Base-by-base conservation (phyloP, 2,113 vertebrate species). In the Poeciliopsis retropinna region DNA sequence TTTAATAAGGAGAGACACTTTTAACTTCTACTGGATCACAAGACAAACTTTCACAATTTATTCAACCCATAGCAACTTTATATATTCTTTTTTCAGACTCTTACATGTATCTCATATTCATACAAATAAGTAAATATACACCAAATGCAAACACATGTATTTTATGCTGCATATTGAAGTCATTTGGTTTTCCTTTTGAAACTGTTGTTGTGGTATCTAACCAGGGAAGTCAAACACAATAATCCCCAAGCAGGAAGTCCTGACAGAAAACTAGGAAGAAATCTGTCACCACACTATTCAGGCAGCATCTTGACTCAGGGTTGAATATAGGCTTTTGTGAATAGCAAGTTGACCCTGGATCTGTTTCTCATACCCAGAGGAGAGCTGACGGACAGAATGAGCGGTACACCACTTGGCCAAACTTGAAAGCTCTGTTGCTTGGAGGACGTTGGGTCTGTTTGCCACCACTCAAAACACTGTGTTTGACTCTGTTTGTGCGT, bases 351-450 rank as follows among this genome's bases (percentile, higher is more conserved):
- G 86, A 86, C 70, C 88, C 75, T 87, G 75, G 57, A 72, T 85
- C 34, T 74, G 69, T 73, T 81, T 82, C 60, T 71, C 54, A 67
- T 64, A 76, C 78, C 78, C 81, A 79, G 66, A 85, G 83, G 78
- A 71, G 67, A 70, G 60, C 71, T 86, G 87, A 86, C 65, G 76
- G 83, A 90, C 82, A 75, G 68, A 60, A 83, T 66, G 70, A 86
- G 79, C 39, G 73, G 74, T 75, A 51, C 78, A 88, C 72, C 75
- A 73, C 71, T 89, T 93, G 89, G 90, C 78, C 60, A 39, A 67
- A 84, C 79, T 85, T 91, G 78, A 93, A 93, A 93, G 89, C 73
- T 29, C 39, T 84, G 72, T 68, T 73, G 74, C 77, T 71, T 72
- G 76, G 82, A 81, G 76, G 79, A 83, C 47, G 44, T 81, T 67